A percentile compares a stretch with the other conserved stretches of the same genome.
phyloP scores from a whole-genome alignment of 2,888 invertebrate genomes.

The Keiferia lycopersicella region DNA sequence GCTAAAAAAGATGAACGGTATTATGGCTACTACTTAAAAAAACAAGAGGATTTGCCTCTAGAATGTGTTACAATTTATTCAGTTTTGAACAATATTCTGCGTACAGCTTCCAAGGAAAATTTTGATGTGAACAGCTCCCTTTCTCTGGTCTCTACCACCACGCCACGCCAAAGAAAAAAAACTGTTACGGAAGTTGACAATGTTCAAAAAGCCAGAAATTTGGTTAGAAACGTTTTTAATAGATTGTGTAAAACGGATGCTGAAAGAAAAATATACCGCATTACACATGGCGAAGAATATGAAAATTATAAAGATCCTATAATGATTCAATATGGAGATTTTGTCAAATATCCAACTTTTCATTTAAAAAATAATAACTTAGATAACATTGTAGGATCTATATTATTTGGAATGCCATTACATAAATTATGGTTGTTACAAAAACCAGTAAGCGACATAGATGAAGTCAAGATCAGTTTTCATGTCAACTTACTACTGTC shows the following conservation, averaged over 20 bases:
- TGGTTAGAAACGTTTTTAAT: slow-evolving; percentile 59
- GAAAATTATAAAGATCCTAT: slow-evolving; percentile 62
- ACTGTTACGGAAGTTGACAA: slow-evolving; percentile 43
- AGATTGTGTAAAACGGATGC: slow-evolving; percentile 55
- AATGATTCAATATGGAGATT: slow-evolving; percentile 64
- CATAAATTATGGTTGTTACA: slow-evolving; percentile 59
- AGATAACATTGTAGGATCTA: slow-evolving; percentile 55
- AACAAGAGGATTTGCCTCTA: slow-evolving; percentile 54
- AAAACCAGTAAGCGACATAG: slow-evolving; percentile 46
- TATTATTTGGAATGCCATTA: slow-evolving; percentile 60
- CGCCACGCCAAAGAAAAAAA: slow-evolving; percentile 36
- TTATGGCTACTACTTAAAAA: slow-evolving; percentile 45
- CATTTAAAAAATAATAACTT: slow-evolving; percentile 66
- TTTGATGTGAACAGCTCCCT: slow-evolving; percentile 44
- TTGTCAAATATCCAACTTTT: slow-evolving; percentile 60
- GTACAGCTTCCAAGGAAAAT: slow-evolving; percentile 48
- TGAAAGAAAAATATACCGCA: slow-evolving; percentile 56
- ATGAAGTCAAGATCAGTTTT: slow-evolving; percentile 66
- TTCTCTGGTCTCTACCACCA: slow-evolving; percentile 45
- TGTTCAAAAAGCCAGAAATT: slow-evolving; percentile 49
- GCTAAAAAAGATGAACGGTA: slow-evolving; percentile 39
- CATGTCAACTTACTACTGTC: slow-evolving; percentile 66
- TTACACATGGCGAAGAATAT: slow-evolving; percentile 66
- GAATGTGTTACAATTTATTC: slow-evolving; percentile 65
- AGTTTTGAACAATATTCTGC: slow-evolving; percentile 60